Percentiles rank a stretch among this genome's conserved stretches.
Conservation (phyloP, 1,140 invertebrate species). For the Achroia grisella region DNA sequence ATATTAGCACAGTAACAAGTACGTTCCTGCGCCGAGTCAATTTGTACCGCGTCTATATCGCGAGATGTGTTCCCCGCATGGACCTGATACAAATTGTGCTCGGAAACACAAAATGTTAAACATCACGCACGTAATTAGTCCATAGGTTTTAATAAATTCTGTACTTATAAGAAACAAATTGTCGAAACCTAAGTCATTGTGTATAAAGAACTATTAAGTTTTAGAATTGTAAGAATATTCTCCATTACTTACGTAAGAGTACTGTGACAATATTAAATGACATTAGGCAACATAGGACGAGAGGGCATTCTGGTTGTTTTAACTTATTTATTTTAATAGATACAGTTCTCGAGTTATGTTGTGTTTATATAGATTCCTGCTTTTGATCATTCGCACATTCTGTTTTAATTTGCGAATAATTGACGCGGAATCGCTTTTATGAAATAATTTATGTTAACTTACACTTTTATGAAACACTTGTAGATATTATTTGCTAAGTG, state of each 20-base stretch:
- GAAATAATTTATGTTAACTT: slow-evolving; percentile 55
- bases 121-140: slow-evolving; percentile 65
- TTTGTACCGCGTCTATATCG: slow-evolving; percentile 20
- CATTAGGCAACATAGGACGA: slow-evolving; percentile 62
- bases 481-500: slow-evolving; percentile 56
- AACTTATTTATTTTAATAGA: slow-evolving; percentile 65
- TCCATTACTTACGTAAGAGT: slow-evolving; percentile 66
- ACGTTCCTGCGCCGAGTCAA: slow-evolving; percentile 44
- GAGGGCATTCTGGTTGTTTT: slow-evolving; percentile 45
- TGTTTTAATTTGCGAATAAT: slow-evolving; percentile 14
- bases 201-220: slow-evolving; percentile 70
- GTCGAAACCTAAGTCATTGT: slow-evolving; percentile 73
- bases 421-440: slow-evolving; percentile 25
- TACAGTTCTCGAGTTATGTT: slow-evolving; percentile 24
- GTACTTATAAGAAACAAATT: slow-evolving; percentile 72
- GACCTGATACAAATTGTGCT: slow-evolving; percentile 20
- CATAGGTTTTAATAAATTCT: slow-evolving; percentile 62
- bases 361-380: slow-evolving; percentile 14
- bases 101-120: slow-evolving; percentile 26
- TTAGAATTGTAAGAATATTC: slow-evolving; percentile 66
- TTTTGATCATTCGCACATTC: slow-evolving; percentile 20
- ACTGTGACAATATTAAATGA: slow-evolving; percentile 60
- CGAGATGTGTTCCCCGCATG: slow-evolving; percentile 5
- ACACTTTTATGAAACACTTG: slow-evolving; percentile 40
- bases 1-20: slow-evolving; percentile 28